Evolutionary conservation across 2,113 vertebrate genomes (phyloP).

Genomic region (Hipposideros armiger): DNA sequence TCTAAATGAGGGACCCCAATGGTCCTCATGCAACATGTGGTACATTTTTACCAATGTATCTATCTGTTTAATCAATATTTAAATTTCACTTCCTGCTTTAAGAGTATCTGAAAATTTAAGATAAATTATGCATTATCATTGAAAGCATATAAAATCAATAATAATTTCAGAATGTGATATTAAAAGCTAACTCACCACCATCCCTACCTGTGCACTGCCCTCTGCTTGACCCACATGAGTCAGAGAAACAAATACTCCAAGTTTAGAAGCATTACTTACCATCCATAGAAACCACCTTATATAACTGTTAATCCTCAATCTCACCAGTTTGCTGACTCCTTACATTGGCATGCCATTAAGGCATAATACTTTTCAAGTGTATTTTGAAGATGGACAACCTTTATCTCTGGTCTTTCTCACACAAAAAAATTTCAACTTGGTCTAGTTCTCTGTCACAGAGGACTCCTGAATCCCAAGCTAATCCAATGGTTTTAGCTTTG

Average conservation of each 20-base stretch:
- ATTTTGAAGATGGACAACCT: slow-evolving; percentile 9
- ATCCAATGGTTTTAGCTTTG: neutral
- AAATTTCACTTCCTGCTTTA: neutral
- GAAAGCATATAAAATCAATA: neutral
- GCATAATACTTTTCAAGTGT: neutral
- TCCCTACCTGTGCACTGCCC: neutral
- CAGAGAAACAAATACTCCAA: slow-evolving; percentile 29
- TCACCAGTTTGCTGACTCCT: neutral
- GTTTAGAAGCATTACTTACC: neutral
- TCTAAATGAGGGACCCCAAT: neutral
- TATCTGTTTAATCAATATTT: slow-evolving; percentile 2
- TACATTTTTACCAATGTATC: neutral
- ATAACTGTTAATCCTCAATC: neutral
- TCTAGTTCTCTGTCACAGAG: neutral
- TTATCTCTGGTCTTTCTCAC: neutral
- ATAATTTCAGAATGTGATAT: neutral
- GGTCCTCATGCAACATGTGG: neutral
- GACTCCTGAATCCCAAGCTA: neutral
- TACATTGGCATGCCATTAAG: neutral
- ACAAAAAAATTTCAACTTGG: neutral
- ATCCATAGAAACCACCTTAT: neutral
- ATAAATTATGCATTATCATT: slow-evolving; percentile 10
- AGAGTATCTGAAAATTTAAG: slow-evolving; percentile 35
- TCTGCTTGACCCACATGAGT: slow-evolving; percentile 16
- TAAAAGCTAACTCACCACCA: neutral